Conservation (phyloP, 2,113 vertebrate species). For the Erythrocercus mccallii region DNA sequence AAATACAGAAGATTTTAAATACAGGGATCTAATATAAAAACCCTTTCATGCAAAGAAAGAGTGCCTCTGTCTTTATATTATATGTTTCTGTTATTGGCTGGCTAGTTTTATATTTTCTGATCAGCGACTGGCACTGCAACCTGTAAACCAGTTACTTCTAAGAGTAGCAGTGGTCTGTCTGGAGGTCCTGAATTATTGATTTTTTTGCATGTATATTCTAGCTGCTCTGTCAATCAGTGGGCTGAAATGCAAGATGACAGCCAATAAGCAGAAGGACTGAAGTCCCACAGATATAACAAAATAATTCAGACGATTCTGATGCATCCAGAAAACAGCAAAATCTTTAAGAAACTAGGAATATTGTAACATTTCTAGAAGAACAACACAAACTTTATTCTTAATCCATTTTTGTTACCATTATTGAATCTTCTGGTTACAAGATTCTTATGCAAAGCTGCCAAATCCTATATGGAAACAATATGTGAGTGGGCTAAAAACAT, state of each 20-base stretch:
- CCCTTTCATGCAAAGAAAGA: slow-evolving; percentile 68
- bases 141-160: slow-evolving; percentile 82
- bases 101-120: slow-evolving; percentile 87
- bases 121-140: slow-evolving; percentile 80
- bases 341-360: background rate
- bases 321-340: slow-evolving; percentile 7
- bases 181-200: slow-evolving; percentile 86
- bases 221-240: slow-evolving; percentile 86
- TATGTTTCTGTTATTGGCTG: slow-evolving; percentile 86
- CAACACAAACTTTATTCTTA: background rate
- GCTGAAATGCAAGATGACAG: slow-evolving; percentile 87
- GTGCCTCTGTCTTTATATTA: slow-evolving; percentile 80
- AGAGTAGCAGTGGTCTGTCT: slow-evolving; percentile 77
- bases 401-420: background rate
- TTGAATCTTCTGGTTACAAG: background rate
- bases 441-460: background rate
- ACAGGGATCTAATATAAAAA: slow-evolving; percentile 75
- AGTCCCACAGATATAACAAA: slow-evolving; percentile 69
- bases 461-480: background rate
- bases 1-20: slow-evolving; percentile 63
- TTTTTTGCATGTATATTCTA: slow-evolving; percentile 84
- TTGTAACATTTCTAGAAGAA: background rate
- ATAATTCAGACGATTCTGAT: slow-evolving; percentile 28
- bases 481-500: background rate
- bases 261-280: slow-evolving; percentile 78